Evolutionary conservation across 2,888 invertebrate species (phyloP), one percentile per base, ranked within the genome.

Genomic region (Sphecodes monilicornis): DNA sequence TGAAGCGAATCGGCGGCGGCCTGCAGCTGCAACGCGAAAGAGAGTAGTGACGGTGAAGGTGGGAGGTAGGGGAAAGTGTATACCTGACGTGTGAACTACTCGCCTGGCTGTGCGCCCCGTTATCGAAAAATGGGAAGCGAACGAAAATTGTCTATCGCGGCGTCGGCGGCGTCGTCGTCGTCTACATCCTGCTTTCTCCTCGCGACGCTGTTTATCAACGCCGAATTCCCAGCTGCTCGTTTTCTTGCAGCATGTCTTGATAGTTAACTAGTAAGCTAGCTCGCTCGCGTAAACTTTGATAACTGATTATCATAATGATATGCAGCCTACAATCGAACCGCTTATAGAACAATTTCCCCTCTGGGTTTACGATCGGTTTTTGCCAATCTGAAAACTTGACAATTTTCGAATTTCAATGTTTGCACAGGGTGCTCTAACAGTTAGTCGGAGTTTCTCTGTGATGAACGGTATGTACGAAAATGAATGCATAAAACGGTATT

Each of bases 21-120:
- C 66, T 66, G 85, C 84, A 76, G 81, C 81, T 79, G 83, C 74
- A 82, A 86, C 82, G 85, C 84, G 88, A 81, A 89, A 84, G 73
- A 76, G 83, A 69, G 78, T 78, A 10, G 54, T 32, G 60, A 69
- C 41, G 36, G 41, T 18, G 77, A 54, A 46, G 60, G 76, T 73
- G 69, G 41, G 77, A 50, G 64, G 74, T 36, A 39, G 64, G 76
- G 54, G 84, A 84, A 84, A 84, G 84, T 74, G 39, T 66, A 39
- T 39, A 74, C 39, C 46, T 74, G 54, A 13, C 39, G 29, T 39
- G 22, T 4, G 43, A 71, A 64, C 46, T 41, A 39, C 26, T 22
- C 46, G 32, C 50, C n/a, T n/a, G 72, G 36, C 66, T 72, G 46
- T 74, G 10, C 16, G 41, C 5, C 57, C 64, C 54, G 60, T 70